Conservation (phyloP, 2,113 vertebrate species). For the Saimiri boliviensis region DNA sequence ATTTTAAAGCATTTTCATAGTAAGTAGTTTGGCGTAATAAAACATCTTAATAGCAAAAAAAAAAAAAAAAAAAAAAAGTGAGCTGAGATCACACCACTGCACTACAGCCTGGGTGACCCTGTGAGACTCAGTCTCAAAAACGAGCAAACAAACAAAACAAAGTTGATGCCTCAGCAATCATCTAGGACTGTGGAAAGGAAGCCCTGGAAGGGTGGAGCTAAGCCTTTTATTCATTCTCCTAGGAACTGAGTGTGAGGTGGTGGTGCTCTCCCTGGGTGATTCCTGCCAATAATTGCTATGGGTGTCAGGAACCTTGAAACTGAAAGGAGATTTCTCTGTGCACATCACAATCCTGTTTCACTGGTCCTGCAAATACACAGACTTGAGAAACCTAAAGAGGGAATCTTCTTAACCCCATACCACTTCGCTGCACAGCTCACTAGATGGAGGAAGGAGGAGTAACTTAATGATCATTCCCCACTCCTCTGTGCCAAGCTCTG, state of each 20-base stretch:
- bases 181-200: background rate
- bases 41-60: too few relatives aligned
- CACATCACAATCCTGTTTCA: background rate
- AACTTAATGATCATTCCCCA: background rate
- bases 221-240: background rate
- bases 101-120: too few relatives aligned
- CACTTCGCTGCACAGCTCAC: background rate
- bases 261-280: background rate
- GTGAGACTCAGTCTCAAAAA: too few relatives aligned
- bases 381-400: background rate
- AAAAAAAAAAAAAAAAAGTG: too few relatives aligned
- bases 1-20: too few relatives aligned
- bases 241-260: background rate
- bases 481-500: background rate
- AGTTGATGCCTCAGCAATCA: background rate
- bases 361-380: background rate
- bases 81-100: too few relatives aligned
- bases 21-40: too few relatives aligned
- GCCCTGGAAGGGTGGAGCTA: background rate
- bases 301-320: background rate
- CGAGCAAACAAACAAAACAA: too few relatives aligned
- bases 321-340: background rate
- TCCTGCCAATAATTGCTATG: background rate
- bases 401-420: background rate
- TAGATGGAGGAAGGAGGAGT: background rate